Evolutionary conservation across 2,888 invertebrate species (phyloP).

Genomic region (Nemurella pictetii): DNA sequence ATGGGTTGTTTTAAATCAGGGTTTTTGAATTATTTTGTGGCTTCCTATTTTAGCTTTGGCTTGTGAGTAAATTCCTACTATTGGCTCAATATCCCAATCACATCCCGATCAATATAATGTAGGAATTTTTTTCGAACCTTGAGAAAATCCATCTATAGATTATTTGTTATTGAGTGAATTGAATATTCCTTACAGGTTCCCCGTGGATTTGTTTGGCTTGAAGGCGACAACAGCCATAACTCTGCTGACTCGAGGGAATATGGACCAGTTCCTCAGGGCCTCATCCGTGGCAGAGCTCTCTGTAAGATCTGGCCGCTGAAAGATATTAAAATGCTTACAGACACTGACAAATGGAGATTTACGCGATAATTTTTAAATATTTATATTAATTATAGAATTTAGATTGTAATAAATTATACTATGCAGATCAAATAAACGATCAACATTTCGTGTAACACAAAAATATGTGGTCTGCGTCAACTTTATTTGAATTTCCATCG

Average conservation of each 20-base stretch:
- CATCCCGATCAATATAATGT: slow-evolving; percentile 4
- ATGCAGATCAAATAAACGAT: background rate
- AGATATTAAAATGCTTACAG: slow-evolving; percentile 49
- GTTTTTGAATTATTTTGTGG: no score
- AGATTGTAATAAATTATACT: background rate
- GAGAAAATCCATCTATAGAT: no score
- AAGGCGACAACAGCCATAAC: slow-evolving; percentile 84
- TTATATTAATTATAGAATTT: background rate
- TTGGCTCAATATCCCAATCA: background rate
- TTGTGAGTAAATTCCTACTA: no score
- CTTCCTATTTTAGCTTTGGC: no score
- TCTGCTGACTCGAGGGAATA: slow-evolving; percentile 86
- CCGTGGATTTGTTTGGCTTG: slow-evolving; percentile 85
- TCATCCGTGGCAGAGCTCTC: slow-evolving; percentile 80
- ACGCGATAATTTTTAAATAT: slow-evolving; percentile 21
- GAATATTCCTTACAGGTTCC: slow-evolving; percentile 78
- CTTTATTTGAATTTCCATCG: no score
- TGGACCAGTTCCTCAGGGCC: slow-evolving; percentile 85
- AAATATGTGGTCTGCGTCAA: no score
- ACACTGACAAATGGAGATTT: slow-evolving; percentile 14
- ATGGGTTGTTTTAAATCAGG: no score
- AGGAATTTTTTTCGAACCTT: no score
- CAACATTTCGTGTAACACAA: no score
- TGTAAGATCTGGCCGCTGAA: slow-evolving; percentile 75
- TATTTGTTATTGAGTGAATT: no score